Conservation (phyloP, 2,797 vertebrate species). For the Onychomys arenicola region DNA sequence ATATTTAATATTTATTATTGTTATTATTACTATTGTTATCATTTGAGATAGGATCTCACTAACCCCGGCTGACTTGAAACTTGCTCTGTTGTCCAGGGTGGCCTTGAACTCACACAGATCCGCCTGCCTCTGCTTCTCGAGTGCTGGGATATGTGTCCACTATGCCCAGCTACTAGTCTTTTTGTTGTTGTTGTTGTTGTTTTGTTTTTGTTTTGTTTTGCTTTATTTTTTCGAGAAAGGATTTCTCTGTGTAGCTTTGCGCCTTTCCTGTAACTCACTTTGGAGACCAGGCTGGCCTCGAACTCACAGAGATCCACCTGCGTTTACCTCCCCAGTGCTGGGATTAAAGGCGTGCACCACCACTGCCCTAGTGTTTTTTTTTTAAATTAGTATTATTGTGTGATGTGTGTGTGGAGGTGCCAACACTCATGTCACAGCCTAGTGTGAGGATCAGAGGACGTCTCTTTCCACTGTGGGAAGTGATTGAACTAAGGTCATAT, state of each 20-base stretch:
- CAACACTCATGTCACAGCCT: not conserved
- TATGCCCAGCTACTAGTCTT: not conserved
- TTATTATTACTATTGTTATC: not conserved
- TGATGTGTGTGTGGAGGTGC: not conserved
- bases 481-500: not conserved
- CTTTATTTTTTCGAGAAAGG: too few relatives aligned
- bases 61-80: not conserved
- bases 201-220: too few relatives aligned
- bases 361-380: too few relatives aligned
- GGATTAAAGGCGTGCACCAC: too few relatives aligned
- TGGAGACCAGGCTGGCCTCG: too few relatives aligned
- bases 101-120: not conserved
- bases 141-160: not conserved
- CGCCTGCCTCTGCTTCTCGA: not conserved
- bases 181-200: too few relatives aligned
- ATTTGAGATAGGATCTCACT: not conserved
- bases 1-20: not conserved
- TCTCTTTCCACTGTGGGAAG: not conserved
- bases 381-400: not conserved
- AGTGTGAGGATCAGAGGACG: not conserved
- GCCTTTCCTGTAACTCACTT: too few relatives aligned
- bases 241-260: too few relatives aligned
- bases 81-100: not conserved
- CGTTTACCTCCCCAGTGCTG: too few relatives aligned
- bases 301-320: too few relatives aligned